Percentiles rank a stretch among this genome's conserved stretches.
phyloP scores from a whole-genome alignment of 1,140 invertebrate genomes.

The Drosophila rhopaloa region DNA sequence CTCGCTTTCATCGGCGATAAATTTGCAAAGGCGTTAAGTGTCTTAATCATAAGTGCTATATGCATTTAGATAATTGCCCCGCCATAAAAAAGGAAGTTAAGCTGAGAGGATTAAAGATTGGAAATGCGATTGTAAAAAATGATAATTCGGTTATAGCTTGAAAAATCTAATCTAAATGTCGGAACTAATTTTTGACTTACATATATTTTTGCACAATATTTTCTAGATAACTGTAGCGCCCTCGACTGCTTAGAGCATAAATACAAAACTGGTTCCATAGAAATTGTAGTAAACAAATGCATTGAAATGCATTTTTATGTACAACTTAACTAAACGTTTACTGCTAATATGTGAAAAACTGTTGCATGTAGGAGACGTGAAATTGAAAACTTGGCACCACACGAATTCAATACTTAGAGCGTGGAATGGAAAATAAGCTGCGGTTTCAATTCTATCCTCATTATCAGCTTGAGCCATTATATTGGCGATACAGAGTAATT shows the following conservation, averaged over 20 bases:
- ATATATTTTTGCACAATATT: no score
- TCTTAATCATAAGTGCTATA: slow-evolving; percentile 34
- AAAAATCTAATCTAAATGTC: no score
- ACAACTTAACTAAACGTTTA: not conserved
- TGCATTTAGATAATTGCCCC: slow-evolving; percentile 27
- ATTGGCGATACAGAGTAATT: slow-evolving; percentile 14
- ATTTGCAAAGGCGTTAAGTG: slow-evolving; percentile 23
- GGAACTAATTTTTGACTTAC: no score
- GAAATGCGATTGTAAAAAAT: not conserved
- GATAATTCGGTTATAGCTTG: no score
- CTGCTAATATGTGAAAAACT: not conserved
- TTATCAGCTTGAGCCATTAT: slow-evolving; percentile 22
- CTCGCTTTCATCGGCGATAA: slow-evolving; percentile 45
- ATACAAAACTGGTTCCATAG: no score
- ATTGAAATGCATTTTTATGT: not conserved
- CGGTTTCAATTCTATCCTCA: slow-evolving; percentile 16
- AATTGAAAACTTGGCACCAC: slow-evolving; percentile 42
- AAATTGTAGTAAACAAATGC: not conserved
- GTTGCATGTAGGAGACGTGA: slow-evolving; percentile 15
- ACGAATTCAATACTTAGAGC: slow-evolving; percentile 33
- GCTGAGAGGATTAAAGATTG: not conserved
- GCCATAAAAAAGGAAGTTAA: slow-evolving; percentile 15
- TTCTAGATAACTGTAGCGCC: no score
- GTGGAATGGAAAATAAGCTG: slow-evolving; percentile 26
- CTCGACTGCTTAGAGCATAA: no score